These are phyloP conservation scores for Drosophila aldrichi DNA, from an alignment of 2,888 invertebrate genomes.

Conservation along the genomic window DNA sequence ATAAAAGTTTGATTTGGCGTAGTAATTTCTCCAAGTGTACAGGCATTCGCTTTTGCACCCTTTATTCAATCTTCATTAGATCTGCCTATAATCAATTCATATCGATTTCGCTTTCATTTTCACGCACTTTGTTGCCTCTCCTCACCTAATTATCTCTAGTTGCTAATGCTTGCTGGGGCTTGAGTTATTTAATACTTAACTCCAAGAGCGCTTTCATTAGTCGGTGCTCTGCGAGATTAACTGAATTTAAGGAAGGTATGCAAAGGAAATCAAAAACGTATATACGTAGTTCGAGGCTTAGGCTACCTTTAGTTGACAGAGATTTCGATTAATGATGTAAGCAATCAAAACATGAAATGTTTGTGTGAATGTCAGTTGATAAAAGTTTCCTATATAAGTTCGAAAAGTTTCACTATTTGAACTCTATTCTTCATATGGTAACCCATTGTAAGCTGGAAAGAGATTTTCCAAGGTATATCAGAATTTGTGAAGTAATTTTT, in stretches of 20 bases:
- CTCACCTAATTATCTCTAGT: slow-evolving; percentile 1
- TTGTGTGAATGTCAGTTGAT: neutral
- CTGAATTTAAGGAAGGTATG: no score
- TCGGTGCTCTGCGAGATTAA: no score
- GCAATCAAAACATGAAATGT: neutral
- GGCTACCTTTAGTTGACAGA: no score
- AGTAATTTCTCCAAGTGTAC: neutral
- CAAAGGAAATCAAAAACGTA: no score
- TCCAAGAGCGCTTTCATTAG: neutral
- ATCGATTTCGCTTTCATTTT: slow-evolving; percentile 2
- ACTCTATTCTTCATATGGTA: neutral
- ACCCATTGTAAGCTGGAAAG: neutral
- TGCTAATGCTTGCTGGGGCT: neutral
- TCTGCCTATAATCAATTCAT: neutral
- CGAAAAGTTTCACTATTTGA: neutral
- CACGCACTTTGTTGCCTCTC: neutral
- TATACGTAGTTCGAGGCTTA: no score
- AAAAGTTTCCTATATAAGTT: neutral
- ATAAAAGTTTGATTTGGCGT: no score
- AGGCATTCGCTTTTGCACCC: neutral
- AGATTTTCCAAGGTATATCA: neutral
- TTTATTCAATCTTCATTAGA: slow-evolving; percentile 20
- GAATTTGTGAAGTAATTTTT: neutral
- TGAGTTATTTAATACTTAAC: neutral
- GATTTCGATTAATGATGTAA: no score